phyloP scores from a whole-genome alignment of 1,140 invertebrate species.

The Dinoponera quadriceps region DNA sequence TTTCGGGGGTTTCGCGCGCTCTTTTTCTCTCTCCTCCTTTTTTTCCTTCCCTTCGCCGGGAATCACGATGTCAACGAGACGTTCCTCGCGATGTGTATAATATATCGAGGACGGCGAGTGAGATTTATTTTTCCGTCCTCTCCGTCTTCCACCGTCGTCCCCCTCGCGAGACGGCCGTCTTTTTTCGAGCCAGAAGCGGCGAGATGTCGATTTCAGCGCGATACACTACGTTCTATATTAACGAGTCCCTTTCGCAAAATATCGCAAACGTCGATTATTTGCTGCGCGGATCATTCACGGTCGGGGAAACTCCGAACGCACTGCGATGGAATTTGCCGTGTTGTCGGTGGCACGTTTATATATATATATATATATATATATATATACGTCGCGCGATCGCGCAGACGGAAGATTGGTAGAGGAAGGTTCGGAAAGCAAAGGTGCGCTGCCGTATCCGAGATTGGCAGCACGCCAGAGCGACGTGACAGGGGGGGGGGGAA shows the following conservation, averaged over 20 bases:
- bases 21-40: no score
- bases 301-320: constrained; percentile 36
- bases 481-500: constrained; percentile 56
- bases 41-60: no score
- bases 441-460: constrained; percentile 44
- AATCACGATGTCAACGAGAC: no score
- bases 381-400: no score
- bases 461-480: constrained; percentile 71
- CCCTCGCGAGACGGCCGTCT: no score
- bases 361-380: no score
- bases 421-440: constrained; percentile 3
- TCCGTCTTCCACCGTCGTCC: no score
- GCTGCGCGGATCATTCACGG: constrained; percentile 13
- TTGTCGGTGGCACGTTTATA: constrained; percentile 23
- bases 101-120: no score
- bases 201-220: no score
- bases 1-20: background rate
- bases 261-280: background rate
- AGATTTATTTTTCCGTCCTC: no score
- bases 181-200: no score
- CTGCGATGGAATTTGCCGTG: constrained; percentile 26
- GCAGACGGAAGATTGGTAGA: constrained; percentile 36
- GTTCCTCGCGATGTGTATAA: no score
- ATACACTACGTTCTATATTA: background rate
- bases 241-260: background rate